Conservation (phyloP, 2,797 vertebrate species). For the Sebastes hubbsi region DNA sequence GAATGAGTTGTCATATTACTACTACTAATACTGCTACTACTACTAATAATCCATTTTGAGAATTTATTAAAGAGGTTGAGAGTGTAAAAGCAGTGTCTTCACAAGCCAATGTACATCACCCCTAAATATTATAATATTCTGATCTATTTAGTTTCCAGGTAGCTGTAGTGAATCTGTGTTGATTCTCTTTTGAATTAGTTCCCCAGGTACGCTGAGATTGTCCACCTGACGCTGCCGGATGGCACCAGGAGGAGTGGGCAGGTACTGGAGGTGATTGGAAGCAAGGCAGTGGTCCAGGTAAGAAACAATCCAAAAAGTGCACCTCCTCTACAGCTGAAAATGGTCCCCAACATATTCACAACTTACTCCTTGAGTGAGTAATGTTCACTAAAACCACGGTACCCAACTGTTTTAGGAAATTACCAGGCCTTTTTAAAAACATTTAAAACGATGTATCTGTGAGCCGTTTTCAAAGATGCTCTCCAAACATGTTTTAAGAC, state of each 20-base stretch:
- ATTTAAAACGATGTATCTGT: too few relatives aligned
- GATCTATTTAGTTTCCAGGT: neutral
- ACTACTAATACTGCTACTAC: neutral
- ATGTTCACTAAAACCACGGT: neutral
- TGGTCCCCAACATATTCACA: neutral
- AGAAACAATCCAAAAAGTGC: neutral
- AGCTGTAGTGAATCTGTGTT: neutral
- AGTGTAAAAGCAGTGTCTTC: neutral
- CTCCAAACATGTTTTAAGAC: neutral
- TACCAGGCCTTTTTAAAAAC: neutral
- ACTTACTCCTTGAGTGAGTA: neutral
- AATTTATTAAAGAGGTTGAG: neutral
- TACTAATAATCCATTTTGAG: neutral
- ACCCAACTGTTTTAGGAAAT: neutral
- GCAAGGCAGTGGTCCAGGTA: constrained; percentile 87
- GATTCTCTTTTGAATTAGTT: constrained; percentile 71
- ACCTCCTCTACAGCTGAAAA: neutral
- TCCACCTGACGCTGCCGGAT: constrained; percentile 85
- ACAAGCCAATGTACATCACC: neutral
- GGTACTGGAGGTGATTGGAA: constrained; percentile 86
- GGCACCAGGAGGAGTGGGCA: constrained; percentile 86
- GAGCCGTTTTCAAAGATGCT: neutral
- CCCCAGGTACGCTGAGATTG: constrained; percentile 86
- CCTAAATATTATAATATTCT: neutral
- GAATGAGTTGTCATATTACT: neutral